Conservation (phyloP, 2,888 invertebrate species). For the Phasia obesa region DNA sequence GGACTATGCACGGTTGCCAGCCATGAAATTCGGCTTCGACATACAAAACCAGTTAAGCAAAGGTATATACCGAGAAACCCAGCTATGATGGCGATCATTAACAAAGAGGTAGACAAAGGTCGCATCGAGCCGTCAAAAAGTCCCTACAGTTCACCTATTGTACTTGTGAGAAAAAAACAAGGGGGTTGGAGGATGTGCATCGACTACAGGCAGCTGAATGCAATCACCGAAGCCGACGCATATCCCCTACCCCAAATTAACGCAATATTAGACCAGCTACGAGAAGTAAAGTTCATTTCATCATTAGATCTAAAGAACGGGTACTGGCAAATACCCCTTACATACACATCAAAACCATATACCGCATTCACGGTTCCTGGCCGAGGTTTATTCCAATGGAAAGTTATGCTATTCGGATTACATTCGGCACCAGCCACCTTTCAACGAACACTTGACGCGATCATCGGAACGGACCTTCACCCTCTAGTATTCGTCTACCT, state of each 20-base stretch:
- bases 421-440: conserved; percentile 49
- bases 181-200: conserved; percentile 58
- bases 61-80: conserved; percentile 55
- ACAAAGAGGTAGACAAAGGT: conserved; percentile 43
- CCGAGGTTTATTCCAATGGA: too few relatives aligned
- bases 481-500: conserved; percentile 35
- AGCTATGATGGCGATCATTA: conserved; percentile 35
- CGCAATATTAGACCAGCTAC: conserved; percentile 30
- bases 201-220: conserved; percentile 44
- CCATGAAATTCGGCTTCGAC: conserved; percentile 1
- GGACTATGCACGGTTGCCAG: neutral
- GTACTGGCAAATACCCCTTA: conserved; percentile 52
- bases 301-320: conserved; percentile 46
- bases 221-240: conserved; percentile 27
- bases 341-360: neutral
- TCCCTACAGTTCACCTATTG: conserved; percentile 47
- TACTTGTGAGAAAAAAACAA: conserved; percentile 48
- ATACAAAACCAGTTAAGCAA: conserved; percentile 51
- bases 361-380: conserved; percentile 44
- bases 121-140: conserved; percentile 54
- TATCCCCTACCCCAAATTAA: conserved; percentile 47
- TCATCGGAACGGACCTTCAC: conserved; percentile 34
- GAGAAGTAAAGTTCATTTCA: conserved; percentile 30
- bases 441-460: conserved; percentile 23
- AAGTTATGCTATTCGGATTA: conserved; percentile 52